Conservation (phyloP, 2,797 vertebrate genomes). For the Eulemur albifrons region DNA sequence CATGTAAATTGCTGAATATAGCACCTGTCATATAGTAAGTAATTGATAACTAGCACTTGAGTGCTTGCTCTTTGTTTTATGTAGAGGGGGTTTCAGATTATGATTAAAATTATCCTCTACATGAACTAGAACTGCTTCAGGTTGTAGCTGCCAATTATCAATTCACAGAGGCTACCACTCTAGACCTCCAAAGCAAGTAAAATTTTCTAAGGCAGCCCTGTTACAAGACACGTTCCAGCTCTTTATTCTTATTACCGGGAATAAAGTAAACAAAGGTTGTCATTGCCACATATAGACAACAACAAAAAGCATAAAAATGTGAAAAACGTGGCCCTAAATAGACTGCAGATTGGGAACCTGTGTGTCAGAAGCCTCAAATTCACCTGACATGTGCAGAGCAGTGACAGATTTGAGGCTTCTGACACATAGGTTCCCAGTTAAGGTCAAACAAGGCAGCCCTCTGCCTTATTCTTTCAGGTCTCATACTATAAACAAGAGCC, state of each 20-base stretch:
- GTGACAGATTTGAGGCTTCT: not conserved
- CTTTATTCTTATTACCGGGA: not conserved
- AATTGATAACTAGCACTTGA: not conserved
- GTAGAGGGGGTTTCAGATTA: not conserved
- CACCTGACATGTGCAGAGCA: not conserved
- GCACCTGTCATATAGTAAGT: not conserved
- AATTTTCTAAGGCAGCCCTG: not conserved
- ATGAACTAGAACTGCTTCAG: not conserved
- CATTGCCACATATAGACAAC: not conserved
- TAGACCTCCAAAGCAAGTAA: not conserved
- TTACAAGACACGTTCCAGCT: not conserved
- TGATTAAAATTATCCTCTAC: not conserved
- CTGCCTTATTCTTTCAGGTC: not conserved
- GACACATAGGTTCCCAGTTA: not conserved
- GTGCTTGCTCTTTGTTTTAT: not conserved
- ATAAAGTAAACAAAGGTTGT: not conserved
- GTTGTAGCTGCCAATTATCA: not conserved
- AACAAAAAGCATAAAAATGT: not conserved
- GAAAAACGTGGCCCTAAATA: not conserved
- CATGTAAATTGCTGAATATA: slow-evolving; percentile 25
- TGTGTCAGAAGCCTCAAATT: not conserved
- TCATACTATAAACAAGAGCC: not conserved
- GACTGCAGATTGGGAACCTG: not conserved
- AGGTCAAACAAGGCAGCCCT: not conserved
- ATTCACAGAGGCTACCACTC: not conserved